Conservation (phyloP, 2,113 vertebrate species). For the Pagrus major region DNA sequence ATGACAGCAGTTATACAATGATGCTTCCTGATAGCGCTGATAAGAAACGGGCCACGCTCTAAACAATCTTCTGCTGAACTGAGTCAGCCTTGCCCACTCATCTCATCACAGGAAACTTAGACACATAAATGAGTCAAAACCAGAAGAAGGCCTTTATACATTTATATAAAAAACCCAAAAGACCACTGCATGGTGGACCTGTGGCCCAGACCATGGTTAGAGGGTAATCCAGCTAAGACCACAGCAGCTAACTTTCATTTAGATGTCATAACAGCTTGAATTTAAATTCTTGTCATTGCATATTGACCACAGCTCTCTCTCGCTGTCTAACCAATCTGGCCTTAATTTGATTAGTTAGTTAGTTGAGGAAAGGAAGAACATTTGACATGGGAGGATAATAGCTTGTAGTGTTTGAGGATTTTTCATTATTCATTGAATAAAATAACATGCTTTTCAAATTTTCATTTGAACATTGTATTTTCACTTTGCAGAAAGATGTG, state of each 20-base stretch:
- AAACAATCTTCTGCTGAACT: conserved; percentile 29
- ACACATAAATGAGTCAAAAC: conserved; percentile 47
- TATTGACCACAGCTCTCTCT: conserved; percentile 52
- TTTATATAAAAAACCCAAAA: conserved; percentile 33
- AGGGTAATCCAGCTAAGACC: conserved; percentile 52
- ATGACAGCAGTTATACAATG: background rate
- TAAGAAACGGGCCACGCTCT: background rate
- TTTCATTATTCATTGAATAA: conserved; percentile 25
- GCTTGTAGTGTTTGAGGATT: conserved; percentile 5
- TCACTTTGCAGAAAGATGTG: conserved; percentile 38
- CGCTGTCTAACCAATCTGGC: conserved; percentile 51
- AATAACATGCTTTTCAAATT: conserved; percentile 32
- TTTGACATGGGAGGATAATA: conserved; percentile 21
- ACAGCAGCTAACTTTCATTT: conserved; percentile 57
- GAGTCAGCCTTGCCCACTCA: background rate
- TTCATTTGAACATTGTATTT: conserved; percentile 28
- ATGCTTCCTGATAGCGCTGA: background rate
- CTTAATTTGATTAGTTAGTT: conserved; percentile 59
- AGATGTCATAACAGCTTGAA: conserved; percentile 14
- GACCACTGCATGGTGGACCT: conserved; percentile 47
- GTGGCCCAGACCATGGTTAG: conserved; percentile 52
- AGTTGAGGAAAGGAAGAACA: conserved; percentile 13
- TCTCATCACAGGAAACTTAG: conserved; percentile 23
- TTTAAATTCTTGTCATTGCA: conserved; percentile 44
- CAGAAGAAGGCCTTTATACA: conserved; percentile 33